Conservation (phyloP, 2,797 vertebrate genomes). For the Diplodus sargus region DNA sequence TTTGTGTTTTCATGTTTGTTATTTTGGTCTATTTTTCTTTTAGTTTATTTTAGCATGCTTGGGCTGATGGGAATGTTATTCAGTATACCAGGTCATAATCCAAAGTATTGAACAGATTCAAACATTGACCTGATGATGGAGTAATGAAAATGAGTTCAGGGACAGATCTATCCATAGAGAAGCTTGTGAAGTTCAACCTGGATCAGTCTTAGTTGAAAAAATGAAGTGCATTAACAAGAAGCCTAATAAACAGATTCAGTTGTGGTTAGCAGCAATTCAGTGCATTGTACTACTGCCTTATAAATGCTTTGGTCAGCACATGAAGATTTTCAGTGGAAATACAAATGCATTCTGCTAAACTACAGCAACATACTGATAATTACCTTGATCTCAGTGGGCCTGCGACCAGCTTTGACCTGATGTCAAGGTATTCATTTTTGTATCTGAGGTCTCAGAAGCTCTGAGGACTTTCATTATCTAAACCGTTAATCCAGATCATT, state of each 20-base stretch:
- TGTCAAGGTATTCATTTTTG: conserved; percentile 6
- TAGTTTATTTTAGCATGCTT: too few relatives aligned
- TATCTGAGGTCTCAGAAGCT: conserved; percentile 3
- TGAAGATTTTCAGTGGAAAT: neutral
- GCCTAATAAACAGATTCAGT: neutral
- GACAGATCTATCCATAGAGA: neutral
- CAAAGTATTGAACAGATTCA: neutral
- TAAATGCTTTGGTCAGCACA: neutral
- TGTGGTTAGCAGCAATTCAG: neutral
- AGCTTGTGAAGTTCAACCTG: neutral
- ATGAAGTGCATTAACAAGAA: neutral
- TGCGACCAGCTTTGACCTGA: neutral
- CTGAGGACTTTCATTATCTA: conserved; percentile 41
- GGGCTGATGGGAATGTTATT: neutral
- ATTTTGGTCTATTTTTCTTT: too few relatives aligned
- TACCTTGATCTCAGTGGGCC: neutral
- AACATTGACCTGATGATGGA: too few relatives aligned
- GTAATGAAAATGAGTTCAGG: too few relatives aligned
- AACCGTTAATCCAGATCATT: conserved; percentile 57
- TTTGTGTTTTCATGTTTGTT: too few relatives aligned
- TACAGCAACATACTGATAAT: conserved; percentile 1
- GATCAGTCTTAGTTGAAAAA: neutral
- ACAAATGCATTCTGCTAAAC: neutral
- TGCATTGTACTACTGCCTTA: neutral
- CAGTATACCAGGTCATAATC: neutral